phyloP scores from a whole-genome alignment of 92 coral and sea anemone species.

The Muricea muricata region DNA sequence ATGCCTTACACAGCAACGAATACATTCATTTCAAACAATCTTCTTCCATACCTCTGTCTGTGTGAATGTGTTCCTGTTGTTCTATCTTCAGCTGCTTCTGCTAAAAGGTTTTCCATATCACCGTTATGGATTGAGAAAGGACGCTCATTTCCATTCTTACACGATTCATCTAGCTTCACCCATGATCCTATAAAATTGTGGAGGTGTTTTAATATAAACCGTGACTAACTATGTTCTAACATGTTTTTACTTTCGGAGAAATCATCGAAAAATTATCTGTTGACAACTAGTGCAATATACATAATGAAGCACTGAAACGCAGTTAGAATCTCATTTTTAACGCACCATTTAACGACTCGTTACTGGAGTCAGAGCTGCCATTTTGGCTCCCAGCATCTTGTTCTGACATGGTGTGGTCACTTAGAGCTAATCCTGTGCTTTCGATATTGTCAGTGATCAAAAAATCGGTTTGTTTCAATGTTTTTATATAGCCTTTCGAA shows the following conservation, averaged over 20 bases:
- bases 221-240: not conserved
- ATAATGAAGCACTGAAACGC: conserved; percentile 13
- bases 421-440: conserved; percentile 27
- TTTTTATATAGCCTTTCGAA: not conserved
- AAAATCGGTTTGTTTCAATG: not conserved
- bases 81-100: conserved; percentile 94
- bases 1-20: not conserved
- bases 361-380: conserved; percentile 84
- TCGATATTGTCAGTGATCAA: not conserved
- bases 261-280: not conserved
- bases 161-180: conserved; percentile 90
- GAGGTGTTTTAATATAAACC: not conserved
- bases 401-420: conserved; percentile 18
- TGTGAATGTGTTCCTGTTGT: conserved; percentile 55
- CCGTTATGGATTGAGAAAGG: conserved; percentile 90
- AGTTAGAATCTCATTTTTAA: conserved; percentile 10
- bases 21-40: not conserved
- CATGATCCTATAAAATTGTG: conserved; percentile 79
- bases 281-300: conserved; percentile 32
- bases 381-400: conserved; percentile 64
- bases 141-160: conserved; percentile 83
- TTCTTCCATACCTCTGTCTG: not conserved
- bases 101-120: conserved; percentile 90
- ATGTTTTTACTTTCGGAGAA: not conserved
- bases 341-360: conserved; percentile 91